These are phyloP conservation scores for Allacma fusca DNA, from an alignment of 2,888 invertebrate species.

Conservation along the genomic window DNA sequence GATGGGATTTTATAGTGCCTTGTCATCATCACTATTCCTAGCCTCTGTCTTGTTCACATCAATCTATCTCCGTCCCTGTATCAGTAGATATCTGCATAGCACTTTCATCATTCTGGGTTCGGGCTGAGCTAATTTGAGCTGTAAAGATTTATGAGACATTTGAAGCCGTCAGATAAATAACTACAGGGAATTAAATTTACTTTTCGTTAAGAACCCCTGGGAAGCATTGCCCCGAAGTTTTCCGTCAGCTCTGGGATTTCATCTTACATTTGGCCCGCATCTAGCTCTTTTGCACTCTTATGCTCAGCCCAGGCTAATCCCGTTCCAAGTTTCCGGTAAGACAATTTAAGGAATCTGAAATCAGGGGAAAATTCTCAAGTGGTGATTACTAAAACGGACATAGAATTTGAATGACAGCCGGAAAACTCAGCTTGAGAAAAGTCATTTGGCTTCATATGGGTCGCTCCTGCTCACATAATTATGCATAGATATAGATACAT, in stretches of 20 bases:
- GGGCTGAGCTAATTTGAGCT: not conserved
- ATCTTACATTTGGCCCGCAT: constrained; percentile 38
- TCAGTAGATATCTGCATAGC: not conserved
- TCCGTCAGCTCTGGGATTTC: constrained; percentile 41
- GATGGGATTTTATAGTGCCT: not conserved
- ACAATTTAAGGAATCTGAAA: not conserved
- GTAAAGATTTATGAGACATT: not conserved
- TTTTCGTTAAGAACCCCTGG: constrained; percentile 44
- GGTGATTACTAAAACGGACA: no score
- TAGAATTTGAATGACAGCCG: no score
- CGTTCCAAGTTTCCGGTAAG: constrained; percentile 49
- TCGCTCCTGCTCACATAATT: no score
- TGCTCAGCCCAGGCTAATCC: constrained; percentile 47
- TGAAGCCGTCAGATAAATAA: not conserved
- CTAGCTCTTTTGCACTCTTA: constrained; percentile 43
- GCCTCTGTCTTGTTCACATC: not conserved
- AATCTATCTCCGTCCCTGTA: not conserved
- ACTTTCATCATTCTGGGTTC: not conserved
- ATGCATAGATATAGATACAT: no score
- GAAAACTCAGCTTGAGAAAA: no score
- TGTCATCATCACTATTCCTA: not conserved
- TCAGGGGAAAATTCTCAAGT: no score
- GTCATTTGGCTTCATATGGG: no score
- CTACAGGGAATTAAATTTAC: not conserved
- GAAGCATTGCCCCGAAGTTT: constrained; percentile 49